Conservation (phyloP, 2,113 vertebrate species). For the Amazona guildingii region DNA sequence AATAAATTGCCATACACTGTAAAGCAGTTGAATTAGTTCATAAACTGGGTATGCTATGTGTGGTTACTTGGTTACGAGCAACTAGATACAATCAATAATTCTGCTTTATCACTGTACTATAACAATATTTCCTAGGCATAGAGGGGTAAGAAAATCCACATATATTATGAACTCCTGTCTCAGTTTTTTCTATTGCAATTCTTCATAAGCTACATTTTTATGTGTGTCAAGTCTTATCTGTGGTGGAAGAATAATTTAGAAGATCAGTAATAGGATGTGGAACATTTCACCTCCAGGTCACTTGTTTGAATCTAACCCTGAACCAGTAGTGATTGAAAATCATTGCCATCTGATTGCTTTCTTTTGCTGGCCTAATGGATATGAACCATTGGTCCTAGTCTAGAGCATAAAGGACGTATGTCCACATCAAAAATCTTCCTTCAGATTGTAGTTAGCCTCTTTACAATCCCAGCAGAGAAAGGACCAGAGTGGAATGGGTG, state of each 20-base stretch:
- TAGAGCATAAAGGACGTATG: background rate
- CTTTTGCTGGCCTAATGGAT: slow-evolving; percentile 49
- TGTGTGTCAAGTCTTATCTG: slow-evolving; percentile 44
- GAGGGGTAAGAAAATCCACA: slow-evolving; percentile 11
- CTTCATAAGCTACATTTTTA: slow-evolving; percentile 6
- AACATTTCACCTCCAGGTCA: slow-evolving; percentile 67
- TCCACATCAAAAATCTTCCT: slow-evolving; percentile 33
- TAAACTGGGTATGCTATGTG: background rate
- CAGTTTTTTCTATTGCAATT: slow-evolving; percentile 1
- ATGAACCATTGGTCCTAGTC: slow-evolving; percentile 40
- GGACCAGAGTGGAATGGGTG: background rate
- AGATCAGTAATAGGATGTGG: slow-evolving; percentile 62
- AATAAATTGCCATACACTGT: background rate
- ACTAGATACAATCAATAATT: slow-evolving; percentile 45
- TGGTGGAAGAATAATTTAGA: slow-evolving; percentile 64
- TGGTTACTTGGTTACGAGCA: background rate
- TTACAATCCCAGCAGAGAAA: background rate
- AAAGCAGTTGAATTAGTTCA: slow-evolving; percentile 37
- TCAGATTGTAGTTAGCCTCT: background rate
- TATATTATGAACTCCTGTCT: slow-evolving; percentile 12
- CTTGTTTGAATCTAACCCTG: slow-evolving; percentile 64
- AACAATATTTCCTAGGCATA: slow-evolving; percentile 12
- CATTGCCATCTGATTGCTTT: slow-evolving; percentile 67
- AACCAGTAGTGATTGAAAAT: slow-evolving; percentile 65
- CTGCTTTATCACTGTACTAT: background rate